Evolutionary conservation across 2,888 invertebrate species (phyloP), one percentile per base, ranked within the genome.

Genomic region (Agrotis exclamationis): DNA sequence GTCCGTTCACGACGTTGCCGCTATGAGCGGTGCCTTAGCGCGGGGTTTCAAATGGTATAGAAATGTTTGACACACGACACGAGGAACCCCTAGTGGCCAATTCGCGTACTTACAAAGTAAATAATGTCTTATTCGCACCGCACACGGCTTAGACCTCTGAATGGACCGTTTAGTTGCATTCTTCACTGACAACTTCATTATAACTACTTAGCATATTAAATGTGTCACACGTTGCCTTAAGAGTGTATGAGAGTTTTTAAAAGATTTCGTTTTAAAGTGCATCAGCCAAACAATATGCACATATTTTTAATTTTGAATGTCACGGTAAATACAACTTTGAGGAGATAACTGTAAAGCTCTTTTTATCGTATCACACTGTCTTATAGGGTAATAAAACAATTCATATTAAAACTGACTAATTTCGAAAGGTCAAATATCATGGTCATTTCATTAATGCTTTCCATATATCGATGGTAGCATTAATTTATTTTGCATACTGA

Each of bases 141-240:
- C 33, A 0, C 33, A 7, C 0, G 9, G 33, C 33, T 33, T 33
- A 33, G 33, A 33, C 33, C 9, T 3, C 9, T 33, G 9, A 33
- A 33, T 0, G 28, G 28, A 0, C 5, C 6, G 53, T 63, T 47
- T 33, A 60, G 47, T 20, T 18, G 58, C 56, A 79, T 79, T 63
- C 51, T 63, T 64, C 39, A 51, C 47, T 14, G 67, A 58, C 33
- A 59, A 72, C 20, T 44, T 57, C 39, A 71, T 74, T 69, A 47
- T 68, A 58, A 62, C 51, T 56, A 76, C 56, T 51, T 68, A 59
- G 48, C 44, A 63, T 50, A 59, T 63, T 80, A 74, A 77, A 77
- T 71, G 70, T 63, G 24, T 77, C 70, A 57, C 18, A 3, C 18
- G n/a, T 60, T 59, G 47, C 64, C 63, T 72, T 70, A 54, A n/a